Evolutionary conservation across 2,113 vertebrate genomes (phyloP).

Genomic region (Microtus montanus): DNA sequence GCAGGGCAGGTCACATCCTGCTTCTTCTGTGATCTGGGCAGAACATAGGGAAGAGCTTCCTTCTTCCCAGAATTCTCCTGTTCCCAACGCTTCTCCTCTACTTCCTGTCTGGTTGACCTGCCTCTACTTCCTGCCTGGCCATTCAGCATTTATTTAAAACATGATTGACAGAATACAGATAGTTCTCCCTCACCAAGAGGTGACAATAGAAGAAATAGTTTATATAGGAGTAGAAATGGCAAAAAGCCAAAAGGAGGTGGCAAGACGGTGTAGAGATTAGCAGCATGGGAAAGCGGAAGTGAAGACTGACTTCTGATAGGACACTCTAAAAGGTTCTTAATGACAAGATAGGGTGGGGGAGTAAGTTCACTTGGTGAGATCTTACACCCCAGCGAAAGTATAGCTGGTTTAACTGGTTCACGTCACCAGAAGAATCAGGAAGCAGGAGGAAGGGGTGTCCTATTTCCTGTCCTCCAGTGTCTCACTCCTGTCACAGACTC

Average conservation of each 20-base stretch:
- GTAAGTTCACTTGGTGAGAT: neutral
- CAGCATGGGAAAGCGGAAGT: neutral
- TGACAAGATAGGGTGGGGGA: neutral
- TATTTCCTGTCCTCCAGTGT: neutral
- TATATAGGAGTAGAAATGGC: neutral
- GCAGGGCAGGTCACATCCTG: too few relatives aligned
- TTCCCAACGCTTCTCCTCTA: accelerated
- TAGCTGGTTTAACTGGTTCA: neutral
- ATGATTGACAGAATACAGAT: too few relatives aligned
- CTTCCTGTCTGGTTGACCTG: too few relatives aligned
- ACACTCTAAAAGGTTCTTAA: neutral
- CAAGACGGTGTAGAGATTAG: neutral
- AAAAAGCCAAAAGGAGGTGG: neutral
- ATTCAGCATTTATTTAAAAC: too few relatives aligned
- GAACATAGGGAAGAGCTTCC: too few relatives aligned
- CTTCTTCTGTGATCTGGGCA: too few relatives aligned
- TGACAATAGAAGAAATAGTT: neutral
- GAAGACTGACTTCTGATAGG: neutral
- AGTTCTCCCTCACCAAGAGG: neutral
- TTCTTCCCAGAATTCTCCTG: too few relatives aligned
- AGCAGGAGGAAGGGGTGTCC: neutral
- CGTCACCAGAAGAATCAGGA: neutral
- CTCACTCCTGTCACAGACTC: neutral
- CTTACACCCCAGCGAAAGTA: too few relatives aligned
- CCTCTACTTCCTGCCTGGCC: too few relatives aligned